phyloP scores from a whole-genome alignment of 2,797 vertebrate genomes.

The Tokudaia tokunoshimensis region DNA sequence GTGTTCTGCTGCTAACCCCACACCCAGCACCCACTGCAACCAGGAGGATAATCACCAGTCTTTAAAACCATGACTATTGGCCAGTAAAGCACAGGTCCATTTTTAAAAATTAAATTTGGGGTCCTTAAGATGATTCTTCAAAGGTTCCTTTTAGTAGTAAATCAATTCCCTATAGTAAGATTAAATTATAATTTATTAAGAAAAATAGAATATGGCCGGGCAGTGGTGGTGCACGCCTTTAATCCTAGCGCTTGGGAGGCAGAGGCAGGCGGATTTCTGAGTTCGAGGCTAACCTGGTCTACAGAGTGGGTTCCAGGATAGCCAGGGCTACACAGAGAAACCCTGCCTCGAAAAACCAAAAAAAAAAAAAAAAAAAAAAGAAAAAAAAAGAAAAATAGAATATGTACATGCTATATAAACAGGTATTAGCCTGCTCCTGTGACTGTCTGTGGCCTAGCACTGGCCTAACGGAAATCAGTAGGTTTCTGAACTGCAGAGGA shows the following conservation, averaged over 20 bases:
- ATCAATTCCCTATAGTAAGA: background rate
- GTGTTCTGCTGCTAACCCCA: background rate
- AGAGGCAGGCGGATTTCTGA: too few species aligned
- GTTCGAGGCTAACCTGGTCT: too few species aligned
- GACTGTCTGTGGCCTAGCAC: background rate
- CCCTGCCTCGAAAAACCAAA: too few species aligned
- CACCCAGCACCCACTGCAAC: background rate
- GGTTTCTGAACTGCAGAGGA: background rate
- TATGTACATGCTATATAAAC: background rate
- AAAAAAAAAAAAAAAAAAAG: too few species aligned
- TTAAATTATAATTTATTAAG: background rate
- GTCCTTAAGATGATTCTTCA: background rate
- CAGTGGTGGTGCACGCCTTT: too few species aligned
- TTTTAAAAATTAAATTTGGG: conserved; percentile 2
- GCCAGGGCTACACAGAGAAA: too few species aligned
- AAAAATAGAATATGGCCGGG: background rate
- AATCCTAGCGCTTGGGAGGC: too few species aligned
- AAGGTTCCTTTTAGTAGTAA: conserved; percentile 25
- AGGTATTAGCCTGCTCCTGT: background rate
- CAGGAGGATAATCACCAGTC: background rate
- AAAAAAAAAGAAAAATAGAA: conserved; percentile 12
- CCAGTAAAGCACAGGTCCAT: background rate
- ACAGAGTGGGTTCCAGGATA: too few species aligned
- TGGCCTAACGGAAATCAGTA: background rate
- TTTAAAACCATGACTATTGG: background rate